phyloP scores from a whole-genome alignment of 1,140 invertebrate genomes.

The Lysiphlebus fabarum region DNA sequence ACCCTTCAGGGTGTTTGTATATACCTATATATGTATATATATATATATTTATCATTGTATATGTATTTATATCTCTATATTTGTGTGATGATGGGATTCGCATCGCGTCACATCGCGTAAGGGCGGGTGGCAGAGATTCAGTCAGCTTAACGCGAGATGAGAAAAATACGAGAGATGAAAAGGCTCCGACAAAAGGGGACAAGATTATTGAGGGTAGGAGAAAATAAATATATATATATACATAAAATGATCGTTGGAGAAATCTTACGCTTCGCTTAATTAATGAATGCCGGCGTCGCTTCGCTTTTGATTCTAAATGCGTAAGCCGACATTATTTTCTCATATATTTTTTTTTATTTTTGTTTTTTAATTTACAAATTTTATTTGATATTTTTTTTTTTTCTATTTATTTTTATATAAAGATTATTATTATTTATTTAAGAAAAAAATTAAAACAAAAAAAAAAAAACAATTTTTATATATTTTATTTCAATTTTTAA shows the following conservation, averaged over 20 bases:
- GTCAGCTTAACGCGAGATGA: neutral
- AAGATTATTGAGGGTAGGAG: conserved; percentile 8
- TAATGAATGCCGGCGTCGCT: conserved; percentile 43
- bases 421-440: no score
- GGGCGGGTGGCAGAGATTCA: conserved; percentile 28
- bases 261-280: conserved; percentile 51
- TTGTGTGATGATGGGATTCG: conserved; percentile 19
- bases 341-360: conserved; percentile 8
- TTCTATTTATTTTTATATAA: no score
- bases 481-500: neutral
- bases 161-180: conserved; percentile 18
- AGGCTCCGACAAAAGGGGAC: conserved; percentile 23
- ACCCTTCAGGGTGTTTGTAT: no score
- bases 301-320: conserved; percentile 23
- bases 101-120: conserved; percentile 28
- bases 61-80: conserved; percentile 7
- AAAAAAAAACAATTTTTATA: no score
- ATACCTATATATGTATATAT: no score
- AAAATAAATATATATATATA: neutral
- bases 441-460: no score
- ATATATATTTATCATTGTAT: neutral
- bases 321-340: conserved; percentile 8
- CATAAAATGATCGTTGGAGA: conserved; percentile 14
- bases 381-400: no score
- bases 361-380: neutral